Conservation (phyloP, 2,888 invertebrate genomes). For the Torymus auratus region DNA sequence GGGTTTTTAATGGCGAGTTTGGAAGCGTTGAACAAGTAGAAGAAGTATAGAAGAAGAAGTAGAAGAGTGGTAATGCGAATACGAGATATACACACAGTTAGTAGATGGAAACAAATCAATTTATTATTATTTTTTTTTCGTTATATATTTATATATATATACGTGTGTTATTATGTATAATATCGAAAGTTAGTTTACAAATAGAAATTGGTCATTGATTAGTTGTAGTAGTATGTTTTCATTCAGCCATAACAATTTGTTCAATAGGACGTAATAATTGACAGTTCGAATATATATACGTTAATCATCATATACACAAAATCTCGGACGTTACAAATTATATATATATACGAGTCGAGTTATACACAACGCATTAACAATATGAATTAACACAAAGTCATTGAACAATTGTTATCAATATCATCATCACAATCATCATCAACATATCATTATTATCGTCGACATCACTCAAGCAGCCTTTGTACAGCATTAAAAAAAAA, state of each 20-base stretch:
- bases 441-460: too few species aligned
- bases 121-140: neutral
- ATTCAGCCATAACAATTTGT: neutral
- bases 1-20: neutral
- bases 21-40: neutral
- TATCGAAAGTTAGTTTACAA: conserved; percentile 28
- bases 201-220: conserved; percentile 22
- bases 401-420: too few species aligned
- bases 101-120: conserved; percentile 1
- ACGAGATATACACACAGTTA: neutral
- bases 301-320: too few species aligned
- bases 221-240: neutral
- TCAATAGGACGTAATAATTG: conserved; percentile 11
- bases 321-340: conserved; percentile 17
- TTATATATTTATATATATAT: too few species aligned
- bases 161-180: neutral
- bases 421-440: too few species aligned
- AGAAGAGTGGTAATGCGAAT: neutral
- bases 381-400: too few species aligned
- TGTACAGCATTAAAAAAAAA: neutral
- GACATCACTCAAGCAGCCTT: neutral
- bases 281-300: neutral
- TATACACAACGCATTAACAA: too few species aligned
- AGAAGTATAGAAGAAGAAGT: conserved; percentile 7
- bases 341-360: neutral